phyloP scores from a whole-genome alignment of 2,113 vertebrate species.

The Theristicus caerulescens region DNA sequence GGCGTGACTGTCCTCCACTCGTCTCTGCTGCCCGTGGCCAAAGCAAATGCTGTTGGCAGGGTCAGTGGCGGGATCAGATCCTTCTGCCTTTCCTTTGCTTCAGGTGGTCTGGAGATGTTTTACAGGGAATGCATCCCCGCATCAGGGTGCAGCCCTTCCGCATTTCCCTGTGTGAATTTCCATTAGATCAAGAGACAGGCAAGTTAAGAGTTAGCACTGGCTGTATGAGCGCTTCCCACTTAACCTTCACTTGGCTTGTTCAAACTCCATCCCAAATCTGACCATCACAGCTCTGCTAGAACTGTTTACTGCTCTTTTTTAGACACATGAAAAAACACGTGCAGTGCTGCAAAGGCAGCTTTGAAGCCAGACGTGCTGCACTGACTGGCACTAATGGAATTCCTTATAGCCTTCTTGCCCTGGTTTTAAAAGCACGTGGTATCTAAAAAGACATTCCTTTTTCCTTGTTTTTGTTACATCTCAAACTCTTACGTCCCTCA shows the following conservation, averaged over 20 bases:
- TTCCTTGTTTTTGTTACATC: neutral
- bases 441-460: neutral
- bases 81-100: neutral
- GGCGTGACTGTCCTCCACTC: rapidly evolving
- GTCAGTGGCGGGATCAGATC: neutral
- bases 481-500: neutral
- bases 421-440: neutral
- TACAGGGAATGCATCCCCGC: neutral
- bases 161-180: neutral
- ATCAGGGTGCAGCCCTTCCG: neutral
- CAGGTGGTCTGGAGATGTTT: neutral
- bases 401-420: neutral
- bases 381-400: neutral
- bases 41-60: neutral
- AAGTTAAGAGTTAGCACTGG: neutral
- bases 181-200: neutral
- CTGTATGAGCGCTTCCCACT: neutral
- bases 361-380: neutral
- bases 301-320: neutral
- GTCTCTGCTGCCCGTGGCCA: neutral
- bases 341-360: neutral
- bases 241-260: neutral
- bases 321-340: neutral
- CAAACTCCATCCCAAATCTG: neutral
- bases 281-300: neutral